Evolutionary conservation across 1,140 invertebrate genomes (phyloP).

Genomic region (Tetramorium alpestre): DNA sequence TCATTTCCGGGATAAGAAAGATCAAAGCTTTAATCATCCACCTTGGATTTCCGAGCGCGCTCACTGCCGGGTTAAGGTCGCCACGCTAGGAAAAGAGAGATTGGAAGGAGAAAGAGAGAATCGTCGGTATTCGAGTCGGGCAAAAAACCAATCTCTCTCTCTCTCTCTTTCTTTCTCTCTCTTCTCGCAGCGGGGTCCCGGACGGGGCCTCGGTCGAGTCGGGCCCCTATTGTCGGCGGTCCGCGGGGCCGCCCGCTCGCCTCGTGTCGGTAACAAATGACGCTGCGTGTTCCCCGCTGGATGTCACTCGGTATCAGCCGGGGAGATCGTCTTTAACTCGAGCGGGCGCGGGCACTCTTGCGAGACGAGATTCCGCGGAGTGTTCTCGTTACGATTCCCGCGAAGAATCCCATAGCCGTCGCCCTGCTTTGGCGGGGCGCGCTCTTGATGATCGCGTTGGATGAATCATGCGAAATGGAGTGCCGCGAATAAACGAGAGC

Average conservation of each 20-base stretch:
- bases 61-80: conserved; percentile 47
- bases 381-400: conserved; percentile 67
- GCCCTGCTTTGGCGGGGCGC: conserved; percentile 15
- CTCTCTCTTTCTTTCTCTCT: conserved; percentile 8
- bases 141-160: conserved; percentile 12
- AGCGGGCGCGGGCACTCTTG: conserved; percentile 33
- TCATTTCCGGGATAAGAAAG: conserved; percentile 52
- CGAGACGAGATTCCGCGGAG: conserved; percentile 61
- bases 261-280: conserved; percentile 77
- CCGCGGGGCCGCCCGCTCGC: conserved; percentile 33
- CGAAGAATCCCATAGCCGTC: conserved; percentile 64
- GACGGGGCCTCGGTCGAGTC: too few species aligned
- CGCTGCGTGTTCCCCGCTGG: conserved; percentile 72
- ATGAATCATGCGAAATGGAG: conserved; percentile 32
- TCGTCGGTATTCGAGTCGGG: conserved; percentile 13
- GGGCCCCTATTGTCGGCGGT: conserved; percentile 50
- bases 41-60: conserved; percentile 40
- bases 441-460: conserved; percentile 17
- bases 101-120: neutral
- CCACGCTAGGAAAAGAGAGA: conserved; percentile 3
- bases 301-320: conserved; percentile 76
- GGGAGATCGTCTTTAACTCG: conserved; percentile 66
- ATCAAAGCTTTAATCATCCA: conserved; percentile 54
- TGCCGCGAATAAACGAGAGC: conserved; percentile 6
- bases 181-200: neutral